These are phyloP conservation scores for human (Homo sapiens) DNA, from an alignment of 2,113 vertebrate species.

Conservation along the genomic window GRCh38 chr12:26895501-26896000, in stretches of 20 bases:
- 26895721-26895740: neutral
- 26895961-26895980: neutral
- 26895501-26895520: no score
- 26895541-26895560: neutral
- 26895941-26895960: neutral
- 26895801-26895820: neutral
- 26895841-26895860: neutral
- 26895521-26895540: no score
- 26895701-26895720: neutral
- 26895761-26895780: neutral
- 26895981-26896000: neutral
- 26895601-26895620: neutral
- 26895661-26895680: slow-evolving; percentile 30
- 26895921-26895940: neutral
- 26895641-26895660: slow-evolving; percentile 8
- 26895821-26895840: neutral
- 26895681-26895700: neutral
- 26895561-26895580: neutral
- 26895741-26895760: neutral
- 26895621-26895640: neutral
- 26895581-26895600: neutral
- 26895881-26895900: neutral
- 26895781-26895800: neutral
- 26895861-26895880: neutral
- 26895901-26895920: neutral